phyloP scores from a whole-genome alignment of 2,888 invertebrate genomes.

The Himalopsyche anomala region DNA sequence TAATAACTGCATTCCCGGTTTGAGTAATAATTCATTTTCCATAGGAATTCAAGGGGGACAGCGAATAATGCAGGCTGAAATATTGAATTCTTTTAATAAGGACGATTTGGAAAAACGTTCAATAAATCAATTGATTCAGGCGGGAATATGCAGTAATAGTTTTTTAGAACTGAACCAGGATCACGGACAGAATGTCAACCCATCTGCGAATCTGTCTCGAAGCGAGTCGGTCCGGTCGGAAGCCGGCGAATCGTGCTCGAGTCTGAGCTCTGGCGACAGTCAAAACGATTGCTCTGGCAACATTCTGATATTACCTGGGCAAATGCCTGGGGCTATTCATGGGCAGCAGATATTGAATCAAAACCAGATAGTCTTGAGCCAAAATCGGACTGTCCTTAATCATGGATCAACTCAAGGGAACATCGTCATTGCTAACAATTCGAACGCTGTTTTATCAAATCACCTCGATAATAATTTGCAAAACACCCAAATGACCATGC shows the following conservation, averaged over 20 bases:
- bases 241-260: conserved; percentile 78
- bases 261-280: conserved; percentile 74
- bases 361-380: conserved; percentile 61
- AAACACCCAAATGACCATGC: conserved; percentile 67
- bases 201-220: conserved; percentile 69
- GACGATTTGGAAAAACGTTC: conserved; percentile 69
- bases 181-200: conserved; percentile 54
- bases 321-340: conserved; percentile 62
- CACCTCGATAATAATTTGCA: conserved; percentile 54
- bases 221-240: conserved; percentile 79
- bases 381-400: conserved; percentile 54
- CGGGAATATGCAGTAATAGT: conserved; percentile 66
- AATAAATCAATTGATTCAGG: conserved; percentile 41
- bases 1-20: conserved; percentile 52
- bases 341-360: conserved; percentile 57
- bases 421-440: conserved; percentile 57
- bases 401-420: conserved; percentile 54
- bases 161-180: conserved; percentile 59
- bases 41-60: conserved; percentile 57
- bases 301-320: conserved; percentile 65
- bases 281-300: conserved; percentile 67
- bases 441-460: conserved; percentile 47
- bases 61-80: conserved; percentile 57
- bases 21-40: conserved; percentile 58
- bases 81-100: conserved; percentile 68